Percentiles rank a stretch among this genome's conserved stretches.
These are phyloP conservation scores for Odontophorus gujanensis DNA, from an alignment of 2,113 vertebrate species.

Conservation along the genomic window DNA sequence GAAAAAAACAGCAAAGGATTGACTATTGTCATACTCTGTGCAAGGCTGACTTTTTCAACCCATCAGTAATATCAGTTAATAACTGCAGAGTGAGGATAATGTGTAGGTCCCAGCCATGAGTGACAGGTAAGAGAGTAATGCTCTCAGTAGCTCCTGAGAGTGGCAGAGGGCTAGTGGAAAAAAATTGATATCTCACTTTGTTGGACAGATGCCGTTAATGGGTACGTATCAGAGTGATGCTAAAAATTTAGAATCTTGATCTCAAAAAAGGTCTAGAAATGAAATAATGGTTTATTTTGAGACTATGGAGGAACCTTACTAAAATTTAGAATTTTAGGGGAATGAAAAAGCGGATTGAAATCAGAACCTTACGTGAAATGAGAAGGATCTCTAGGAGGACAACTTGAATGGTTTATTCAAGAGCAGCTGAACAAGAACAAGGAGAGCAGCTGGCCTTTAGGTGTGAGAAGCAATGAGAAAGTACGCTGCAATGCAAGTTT, in stretches of 20 bases:
- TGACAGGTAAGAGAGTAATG: neutral
- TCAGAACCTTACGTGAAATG: neutral
- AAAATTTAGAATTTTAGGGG: neutral
- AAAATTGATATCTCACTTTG: neutral
- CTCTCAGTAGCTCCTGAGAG: neutral
- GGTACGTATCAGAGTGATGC: neutral
- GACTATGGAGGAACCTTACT: neutral
- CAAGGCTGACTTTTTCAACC: neutral
- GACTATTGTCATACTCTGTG: neutral
- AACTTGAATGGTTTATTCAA: neutral
- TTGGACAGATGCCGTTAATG: neutral
- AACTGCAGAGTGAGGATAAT: neutral
- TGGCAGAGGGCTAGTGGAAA: neutral
- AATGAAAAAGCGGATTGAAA: neutral
- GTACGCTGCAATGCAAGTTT: rapidly evolving
- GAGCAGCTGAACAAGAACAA: neutral
- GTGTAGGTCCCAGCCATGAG: neutral
- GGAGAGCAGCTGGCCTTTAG: neutral
- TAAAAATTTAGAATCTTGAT: neutral
- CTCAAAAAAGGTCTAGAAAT: neutral
- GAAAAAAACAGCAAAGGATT: neutral
- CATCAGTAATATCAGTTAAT: neutral
- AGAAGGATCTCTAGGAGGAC: neutral
- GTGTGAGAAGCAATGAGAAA: neutral
- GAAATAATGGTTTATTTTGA: neutral